Evolutionary conservation across 2,888 invertebrate genomes (phyloP).

Genomic region (Tinea semifulvella): DNA sequence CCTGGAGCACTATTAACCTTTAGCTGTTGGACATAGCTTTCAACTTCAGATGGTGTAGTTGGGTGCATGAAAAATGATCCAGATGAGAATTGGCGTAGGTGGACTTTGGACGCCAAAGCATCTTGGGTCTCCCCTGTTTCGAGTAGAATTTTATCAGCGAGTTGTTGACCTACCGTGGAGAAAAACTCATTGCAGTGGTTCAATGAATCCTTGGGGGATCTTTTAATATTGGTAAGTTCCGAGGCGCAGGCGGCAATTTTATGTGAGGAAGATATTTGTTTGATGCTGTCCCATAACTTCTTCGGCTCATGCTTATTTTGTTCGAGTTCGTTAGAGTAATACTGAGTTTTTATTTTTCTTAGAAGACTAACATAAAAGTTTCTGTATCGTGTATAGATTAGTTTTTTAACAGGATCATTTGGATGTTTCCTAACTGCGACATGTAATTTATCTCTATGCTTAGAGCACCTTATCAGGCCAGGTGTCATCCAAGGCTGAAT

Average conservation of each 20-base stretch:
- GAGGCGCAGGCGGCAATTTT: background rate
- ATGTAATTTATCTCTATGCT: slow-evolving; percentile 17
- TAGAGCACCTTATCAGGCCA: slow-evolving; percentile 16
- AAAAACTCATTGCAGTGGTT: slow-evolving; percentile 17
- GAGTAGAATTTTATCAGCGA: slow-evolving; percentile 15
- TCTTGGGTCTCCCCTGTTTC: slow-evolving; percentile 8
- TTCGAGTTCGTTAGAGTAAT: background rate
- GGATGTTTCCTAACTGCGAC: slow-evolving; percentile 10
- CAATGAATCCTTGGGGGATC: slow-evolving; percentile 2
- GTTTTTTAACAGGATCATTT: background rate
- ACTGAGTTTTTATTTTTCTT: background rate
- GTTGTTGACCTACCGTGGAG: slow-evolving; percentile 14
- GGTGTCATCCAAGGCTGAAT: slow-evolving; percentile 20
- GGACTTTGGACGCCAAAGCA: slow-evolving; percentile 4
- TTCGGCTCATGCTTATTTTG: background rate
- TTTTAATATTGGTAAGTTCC: background rate
- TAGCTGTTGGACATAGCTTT: no score
- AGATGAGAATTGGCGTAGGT: no score
- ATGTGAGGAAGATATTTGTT: background rate
- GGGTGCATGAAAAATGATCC: no score
- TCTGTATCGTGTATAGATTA: slow-evolving; percentile 9
- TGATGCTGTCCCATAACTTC: slow-evolving; percentile 1
- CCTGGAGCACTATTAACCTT: no score
- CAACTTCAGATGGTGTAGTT: no score
- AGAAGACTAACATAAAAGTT: background rate